A percentile compares a stretch with the other conserved stretches of the same genome.
Conservation (phyloP, 1,140 invertebrate genomes). For the Maniola jurtina region DNA sequence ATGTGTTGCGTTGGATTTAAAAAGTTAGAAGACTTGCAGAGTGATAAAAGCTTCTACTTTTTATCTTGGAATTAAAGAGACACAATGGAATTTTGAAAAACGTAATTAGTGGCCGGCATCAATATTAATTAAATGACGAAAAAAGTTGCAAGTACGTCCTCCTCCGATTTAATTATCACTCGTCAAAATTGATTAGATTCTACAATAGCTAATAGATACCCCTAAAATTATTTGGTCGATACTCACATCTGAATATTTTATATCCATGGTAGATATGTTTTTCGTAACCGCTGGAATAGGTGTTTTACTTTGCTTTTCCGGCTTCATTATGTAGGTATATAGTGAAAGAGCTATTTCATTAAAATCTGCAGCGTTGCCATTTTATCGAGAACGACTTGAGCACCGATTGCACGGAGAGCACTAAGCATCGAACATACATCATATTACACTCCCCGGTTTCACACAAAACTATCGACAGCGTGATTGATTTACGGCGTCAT, state of each 20-base stretch:
- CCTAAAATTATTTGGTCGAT: constrained; percentile 13
- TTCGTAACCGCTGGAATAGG: constrained; percentile 55
- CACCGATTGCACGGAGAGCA: constrained; percentile 36
- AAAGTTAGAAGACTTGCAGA: too few species aligned
- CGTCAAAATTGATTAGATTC: too few species aligned
- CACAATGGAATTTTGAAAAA: too few species aligned
- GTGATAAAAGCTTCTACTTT: too few species aligned
- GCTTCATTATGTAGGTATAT: constrained; percentile 33
- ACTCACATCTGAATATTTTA: constrained; percentile 64
- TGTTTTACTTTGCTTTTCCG: constrained; percentile 38
- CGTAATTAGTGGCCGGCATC: too few species aligned
- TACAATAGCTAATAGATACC: too few species aligned
- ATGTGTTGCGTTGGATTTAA: too few species aligned
- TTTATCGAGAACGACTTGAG: constrained; percentile 39
- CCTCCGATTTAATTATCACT: too few species aligned
- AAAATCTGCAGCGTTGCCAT: constrained; percentile 33
- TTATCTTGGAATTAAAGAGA: too few species aligned
- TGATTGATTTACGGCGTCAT: constrained; percentile 8
- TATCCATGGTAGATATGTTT: constrained; percentile 58
- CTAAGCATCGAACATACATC: constrained; percentile 41
- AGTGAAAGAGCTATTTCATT: constrained; percentile 19
- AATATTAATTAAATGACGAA: too few species aligned
- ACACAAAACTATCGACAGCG: constrained; percentile 15
- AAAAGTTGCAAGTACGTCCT: too few species aligned
- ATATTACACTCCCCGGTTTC: constrained; percentile 43